These are phyloP conservation scores for Sylvilagus floridanus DNA, from an alignment of 2,797 vertebrate genomes.

Conservation along the genomic window DNA sequence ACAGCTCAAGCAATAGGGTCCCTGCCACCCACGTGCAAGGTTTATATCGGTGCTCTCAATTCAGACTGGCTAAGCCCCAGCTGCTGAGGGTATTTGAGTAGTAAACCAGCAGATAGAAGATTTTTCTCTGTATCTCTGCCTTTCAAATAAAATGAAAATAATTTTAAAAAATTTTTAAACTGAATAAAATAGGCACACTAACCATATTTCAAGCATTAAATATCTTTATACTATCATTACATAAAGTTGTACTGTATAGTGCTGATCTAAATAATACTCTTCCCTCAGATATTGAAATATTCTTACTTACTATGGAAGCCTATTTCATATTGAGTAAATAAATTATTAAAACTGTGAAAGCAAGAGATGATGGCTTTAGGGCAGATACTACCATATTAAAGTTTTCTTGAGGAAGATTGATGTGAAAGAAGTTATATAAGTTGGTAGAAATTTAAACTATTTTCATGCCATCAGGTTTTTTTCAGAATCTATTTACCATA, in stretches of 20 bases:
- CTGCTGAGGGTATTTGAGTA: too few species aligned
- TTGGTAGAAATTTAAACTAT: constrained; percentile 4
- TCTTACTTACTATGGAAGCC: neutral
- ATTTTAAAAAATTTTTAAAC: neutral
- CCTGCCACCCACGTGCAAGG: too few species aligned
- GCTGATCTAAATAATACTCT: neutral
- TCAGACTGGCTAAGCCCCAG: too few species aligned
- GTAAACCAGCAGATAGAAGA: too few species aligned
- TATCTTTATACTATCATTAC: neutral
- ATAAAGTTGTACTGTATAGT: neutral
- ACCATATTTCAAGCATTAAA: neutral
- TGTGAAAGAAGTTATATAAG: neutral
- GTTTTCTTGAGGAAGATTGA: neutral
- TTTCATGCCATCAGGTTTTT: neutral
- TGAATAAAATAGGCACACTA: neutral
- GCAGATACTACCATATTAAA: neutral
- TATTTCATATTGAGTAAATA: constrained; percentile 10
- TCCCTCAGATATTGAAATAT: neutral
- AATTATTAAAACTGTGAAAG: constrained; percentile 11
- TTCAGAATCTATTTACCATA: neutral
- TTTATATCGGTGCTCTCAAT: too few species aligned
- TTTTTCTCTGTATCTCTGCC: too few species aligned
- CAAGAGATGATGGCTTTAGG: constrained; percentile 5
- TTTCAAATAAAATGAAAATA: too few species aligned
- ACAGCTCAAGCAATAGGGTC: too few species aligned